A percentile compares a stretch with the other conserved stretches of the same genome.
These are phyloP conservation scores for Drosophila aldrichi DNA, from an alignment of 2,888 invertebrate genomes.

Conservation along the genomic window DNA sequence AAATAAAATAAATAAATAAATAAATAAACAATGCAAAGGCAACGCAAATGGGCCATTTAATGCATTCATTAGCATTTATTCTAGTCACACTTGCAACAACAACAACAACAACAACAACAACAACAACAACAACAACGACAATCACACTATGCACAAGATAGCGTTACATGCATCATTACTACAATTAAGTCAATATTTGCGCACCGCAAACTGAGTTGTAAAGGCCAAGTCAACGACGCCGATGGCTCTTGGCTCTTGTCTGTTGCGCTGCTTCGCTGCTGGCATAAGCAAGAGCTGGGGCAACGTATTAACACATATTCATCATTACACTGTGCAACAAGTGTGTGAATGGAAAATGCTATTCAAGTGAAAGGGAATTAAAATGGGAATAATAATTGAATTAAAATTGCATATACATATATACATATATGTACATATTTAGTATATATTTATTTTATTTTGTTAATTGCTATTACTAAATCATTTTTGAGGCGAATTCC, in stretches of 20 bases:
- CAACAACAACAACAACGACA: conserved; percentile 27
- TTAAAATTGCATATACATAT: background rate
- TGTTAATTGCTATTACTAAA: background rate
- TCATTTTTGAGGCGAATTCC: too few species aligned
- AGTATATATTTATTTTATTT: background rate
- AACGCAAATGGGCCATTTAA: conserved; percentile 71
- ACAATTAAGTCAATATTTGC: conserved; percentile 65
- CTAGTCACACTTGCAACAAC: conserved; percentile 65
- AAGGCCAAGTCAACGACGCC: conserved; percentile 37
- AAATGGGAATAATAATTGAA: background rate
- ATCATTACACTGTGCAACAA: conserved; percentile 49
- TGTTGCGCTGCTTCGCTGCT: conserved; percentile 14
- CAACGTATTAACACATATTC: conserved; percentile 67
- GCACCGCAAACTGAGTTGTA: conserved; percentile 58
- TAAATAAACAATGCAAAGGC: conserved; percentile 11
- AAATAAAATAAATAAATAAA: conserved; percentile 5
- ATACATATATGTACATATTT: background rate
- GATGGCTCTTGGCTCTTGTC: background rate
- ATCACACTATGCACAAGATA: conserved; percentile 39
- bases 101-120: conserved; percentile 28
- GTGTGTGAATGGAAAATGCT: background rate
- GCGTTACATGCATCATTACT: conserved; percentile 60
- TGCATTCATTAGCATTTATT: conserved; percentile 77
- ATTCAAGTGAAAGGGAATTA: background rate
- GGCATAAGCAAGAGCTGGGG: conserved; percentile 34